These are phyloP conservation scores for Myanophis thanlyinensis DNA, from an alignment of 2,113 vertebrate species.

Conservation along the genomic window DNA sequence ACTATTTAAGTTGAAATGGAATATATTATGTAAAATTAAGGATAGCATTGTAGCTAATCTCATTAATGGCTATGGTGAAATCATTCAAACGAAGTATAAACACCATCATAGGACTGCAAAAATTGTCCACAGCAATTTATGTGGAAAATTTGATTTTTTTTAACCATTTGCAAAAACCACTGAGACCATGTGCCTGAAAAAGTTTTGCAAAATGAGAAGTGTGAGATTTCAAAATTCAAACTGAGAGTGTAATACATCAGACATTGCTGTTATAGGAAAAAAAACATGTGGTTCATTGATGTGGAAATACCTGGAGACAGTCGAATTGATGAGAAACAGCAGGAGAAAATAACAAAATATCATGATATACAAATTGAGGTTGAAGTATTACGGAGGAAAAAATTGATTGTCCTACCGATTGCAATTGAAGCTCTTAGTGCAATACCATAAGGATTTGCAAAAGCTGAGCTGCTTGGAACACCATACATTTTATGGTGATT, in stretches of 20 bases:
- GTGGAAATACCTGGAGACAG: not conserved
- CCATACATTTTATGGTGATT: not conserved
- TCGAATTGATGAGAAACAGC: not conserved
- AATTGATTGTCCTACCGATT: not conserved
- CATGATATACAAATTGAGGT: not conserved
- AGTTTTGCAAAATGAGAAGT: not conserved
- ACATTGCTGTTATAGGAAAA: not conserved
- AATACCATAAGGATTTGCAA: not conserved
- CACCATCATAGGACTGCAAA: not conserved
- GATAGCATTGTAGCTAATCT: not conserved
- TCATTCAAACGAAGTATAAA: not conserved
- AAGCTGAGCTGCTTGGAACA: not conserved
- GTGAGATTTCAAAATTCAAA: not conserved
- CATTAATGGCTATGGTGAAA: not conserved
- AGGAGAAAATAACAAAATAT: not conserved
- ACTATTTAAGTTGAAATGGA: not conserved
- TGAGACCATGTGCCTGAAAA: not conserved
- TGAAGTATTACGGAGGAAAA: not conserved
- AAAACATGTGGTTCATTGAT: not conserved
- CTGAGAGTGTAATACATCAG: not conserved
- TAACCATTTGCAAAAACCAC: not conserved
- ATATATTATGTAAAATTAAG: not conserved
- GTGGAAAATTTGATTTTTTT: not conserved
- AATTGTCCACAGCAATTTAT: not conserved
- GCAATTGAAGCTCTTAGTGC: not conserved